These are phyloP conservation scores for Chlorops oryzae DNA, from an alignment of 1,140 invertebrate species.

Conservation along the genomic window DNA sequence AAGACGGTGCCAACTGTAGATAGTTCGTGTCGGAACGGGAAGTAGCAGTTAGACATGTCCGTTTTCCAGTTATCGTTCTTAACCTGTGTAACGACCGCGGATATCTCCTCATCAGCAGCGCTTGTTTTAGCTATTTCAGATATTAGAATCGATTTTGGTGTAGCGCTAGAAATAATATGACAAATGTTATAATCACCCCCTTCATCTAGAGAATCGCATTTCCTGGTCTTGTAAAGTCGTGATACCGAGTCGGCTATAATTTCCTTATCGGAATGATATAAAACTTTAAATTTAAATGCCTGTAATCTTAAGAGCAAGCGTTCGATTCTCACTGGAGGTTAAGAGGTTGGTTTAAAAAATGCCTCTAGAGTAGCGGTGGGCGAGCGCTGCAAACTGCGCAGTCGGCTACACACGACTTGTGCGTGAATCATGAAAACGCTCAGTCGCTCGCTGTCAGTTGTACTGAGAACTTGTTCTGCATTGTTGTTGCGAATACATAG, in stretches of 20 bases:
- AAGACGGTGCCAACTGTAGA: too few species aligned
- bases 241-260: conserved; percentile 10
- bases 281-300: conserved; percentile 7
- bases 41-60: too few species aligned
- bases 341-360: conserved; percentile 12
- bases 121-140: conserved; percentile 15
- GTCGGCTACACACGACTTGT: too few species aligned
- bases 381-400: too few species aligned
- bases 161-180: conserved; percentile 5
- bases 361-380: too few species aligned
- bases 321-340: conserved; percentile 7
- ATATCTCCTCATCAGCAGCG: conserved; percentile 14
- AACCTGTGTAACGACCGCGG: too few species aligned
- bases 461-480: too few species aligned
- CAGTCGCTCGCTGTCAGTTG: too few species aligned
- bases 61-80: too few species aligned
- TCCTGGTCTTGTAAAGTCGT: conserved; percentile 1
- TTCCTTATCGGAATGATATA: not conserved
- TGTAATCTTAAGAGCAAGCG: conserved; percentile 5
- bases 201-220: not conserved
- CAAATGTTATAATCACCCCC: conserved; percentile 15
- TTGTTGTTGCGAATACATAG: too few species aligned
- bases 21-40: too few species aligned
- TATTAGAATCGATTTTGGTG: conserved; percentile 13
- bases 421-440: too few species aligned